Evolutionary conservation across 35 echinoderm and acorn worm genomes (phyloP).

Genomic region (Ptychodera flava): DNA sequence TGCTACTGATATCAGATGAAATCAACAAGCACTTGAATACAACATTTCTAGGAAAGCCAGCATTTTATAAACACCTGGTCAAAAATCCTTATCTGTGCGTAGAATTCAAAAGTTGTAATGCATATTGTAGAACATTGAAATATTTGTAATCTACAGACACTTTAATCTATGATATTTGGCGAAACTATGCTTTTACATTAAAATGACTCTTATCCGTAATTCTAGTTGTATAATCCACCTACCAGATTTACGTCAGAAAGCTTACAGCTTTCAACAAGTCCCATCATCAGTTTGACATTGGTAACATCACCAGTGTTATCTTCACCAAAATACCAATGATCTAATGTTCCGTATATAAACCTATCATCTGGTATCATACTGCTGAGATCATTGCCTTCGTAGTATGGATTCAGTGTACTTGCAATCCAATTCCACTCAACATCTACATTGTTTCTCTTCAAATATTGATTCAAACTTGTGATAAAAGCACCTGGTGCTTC

Average conservation of each 20-base stretch:
- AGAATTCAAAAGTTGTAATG: no score
- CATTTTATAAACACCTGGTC: no score
- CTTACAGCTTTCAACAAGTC: slow-evolving; percentile 8
- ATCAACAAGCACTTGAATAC: no score
- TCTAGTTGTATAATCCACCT: no score
- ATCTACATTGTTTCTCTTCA: slow-evolving; percentile 27
- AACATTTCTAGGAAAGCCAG: no score
- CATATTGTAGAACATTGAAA: no score
- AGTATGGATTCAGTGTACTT: slow-evolving; percentile 90
- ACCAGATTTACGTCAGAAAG: slow-evolving; percentile 50
- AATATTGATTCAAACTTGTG: slow-evolving; percentile 83
- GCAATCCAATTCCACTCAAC: slow-evolving; percentile 68
- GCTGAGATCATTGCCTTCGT: slow-evolving; percentile 67
- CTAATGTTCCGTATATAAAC: slow-evolving; percentile 57
- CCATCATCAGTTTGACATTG: slow-evolving; percentile 42
- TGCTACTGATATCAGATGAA: no score
- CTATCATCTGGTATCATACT: slow-evolving; percentile 78
- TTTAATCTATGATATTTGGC: no score
- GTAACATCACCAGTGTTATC: slow-evolving; percentile 87
- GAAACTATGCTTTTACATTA: no score
- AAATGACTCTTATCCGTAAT: no score
- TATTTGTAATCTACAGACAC: no score
- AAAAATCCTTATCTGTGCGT: no score
- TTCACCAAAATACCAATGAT: slow-evolving; percentile 85
- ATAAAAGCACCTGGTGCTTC: slow-evolving; percentile 97